Conservation (phyloP, 1,140 invertebrate species). For the Aricia agestis region DNA sequence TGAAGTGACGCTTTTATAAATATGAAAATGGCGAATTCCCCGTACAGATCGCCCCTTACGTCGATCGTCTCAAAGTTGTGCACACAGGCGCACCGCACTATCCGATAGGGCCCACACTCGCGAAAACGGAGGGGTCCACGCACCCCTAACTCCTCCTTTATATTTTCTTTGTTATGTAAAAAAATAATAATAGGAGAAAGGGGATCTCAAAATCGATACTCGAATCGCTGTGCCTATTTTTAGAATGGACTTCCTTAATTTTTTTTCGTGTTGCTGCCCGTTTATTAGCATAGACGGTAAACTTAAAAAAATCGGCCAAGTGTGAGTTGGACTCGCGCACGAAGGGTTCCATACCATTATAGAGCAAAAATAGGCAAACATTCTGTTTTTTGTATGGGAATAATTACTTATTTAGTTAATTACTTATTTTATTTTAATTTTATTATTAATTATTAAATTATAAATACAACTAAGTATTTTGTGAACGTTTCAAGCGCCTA, state of each 20-base stretch:
- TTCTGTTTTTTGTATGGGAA: too few relatives aligned
- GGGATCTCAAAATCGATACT: conserved; percentile 70
- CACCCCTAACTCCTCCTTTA: conserved; percentile 70
- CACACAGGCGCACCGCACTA: conserved; percentile 50
- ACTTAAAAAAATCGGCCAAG: too few relatives aligned
- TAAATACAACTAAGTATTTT: too few relatives aligned
- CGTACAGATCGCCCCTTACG: conserved; percentile 65
- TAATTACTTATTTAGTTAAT: too few relatives aligned
- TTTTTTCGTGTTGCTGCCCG: conserved; percentile 21
- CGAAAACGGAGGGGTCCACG: conserved; percentile 44
- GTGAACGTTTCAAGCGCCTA: too few relatives aligned
- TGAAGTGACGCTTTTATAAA: conserved; percentile 3
- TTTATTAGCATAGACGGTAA: background rate
- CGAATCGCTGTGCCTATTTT: conserved; percentile 51
- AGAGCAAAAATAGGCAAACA: too few relatives aligned
- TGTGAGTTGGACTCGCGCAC: too few relatives aligned
- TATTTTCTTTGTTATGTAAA: conserved; percentile 75
- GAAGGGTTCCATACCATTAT: too few relatives aligned
- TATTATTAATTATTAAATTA: too few relatives aligned
- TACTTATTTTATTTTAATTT: too few relatives aligned
- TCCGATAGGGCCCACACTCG: conserved; percentile 46
- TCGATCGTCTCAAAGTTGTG: conserved; percentile 67
- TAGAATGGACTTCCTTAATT: conserved; percentile 33
- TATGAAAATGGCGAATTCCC: conserved; percentile 36
- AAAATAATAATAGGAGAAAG: conserved; percentile 73